phyloP scores from a whole-genome alignment of 1,140 invertebrate species.

The Drosophila sturtevanti region DNA sequence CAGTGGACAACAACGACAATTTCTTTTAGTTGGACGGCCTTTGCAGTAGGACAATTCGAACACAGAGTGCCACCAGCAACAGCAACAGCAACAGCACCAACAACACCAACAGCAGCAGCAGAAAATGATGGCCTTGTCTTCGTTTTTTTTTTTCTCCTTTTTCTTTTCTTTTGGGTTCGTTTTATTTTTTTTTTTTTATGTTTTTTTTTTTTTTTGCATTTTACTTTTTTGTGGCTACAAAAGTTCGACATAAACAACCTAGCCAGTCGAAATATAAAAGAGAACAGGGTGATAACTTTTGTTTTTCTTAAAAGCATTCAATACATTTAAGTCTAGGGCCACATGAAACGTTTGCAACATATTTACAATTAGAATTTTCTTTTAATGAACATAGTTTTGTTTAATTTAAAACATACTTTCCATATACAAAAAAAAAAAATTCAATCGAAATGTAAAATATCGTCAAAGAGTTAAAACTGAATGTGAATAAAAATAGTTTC shows the following conservation, averaged over 20 bases:
- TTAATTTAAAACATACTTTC: too few relatives aligned
- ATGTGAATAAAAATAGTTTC: too few relatives aligned
- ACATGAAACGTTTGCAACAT: too few relatives aligned
- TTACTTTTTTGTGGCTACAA: slow-evolving; percentile 57
- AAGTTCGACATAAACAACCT: slow-evolving; percentile 45
- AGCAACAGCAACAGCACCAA: background rate
- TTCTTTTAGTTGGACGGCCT: slow-evolving; percentile 61
- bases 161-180: slow-evolving; percentile 48
- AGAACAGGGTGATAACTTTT: slow-evolving; percentile 9
- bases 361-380: too few relatives aligned
- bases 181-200: slow-evolving; percentile 40
- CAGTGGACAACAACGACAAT: slow-evolving; percentile 58
- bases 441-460: too few relatives aligned
- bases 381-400: too few relatives aligned
- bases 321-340: too few relatives aligned
- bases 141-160: slow-evolving; percentile 49
- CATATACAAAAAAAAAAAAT: too few relatives aligned
- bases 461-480: too few relatives aligned
- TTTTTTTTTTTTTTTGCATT: slow-evolving; percentile 55
- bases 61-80: slow-evolving; percentile 37
- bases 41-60: slow-evolving; percentile 59
- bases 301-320: background rate
- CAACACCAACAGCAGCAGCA: background rate
- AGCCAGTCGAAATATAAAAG: background rate
- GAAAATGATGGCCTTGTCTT: slow-evolving; percentile 73